Evolutionary conservation across 1,140 invertebrate species (phyloP).

Genomic region (Helicoverpa zea): DNA sequence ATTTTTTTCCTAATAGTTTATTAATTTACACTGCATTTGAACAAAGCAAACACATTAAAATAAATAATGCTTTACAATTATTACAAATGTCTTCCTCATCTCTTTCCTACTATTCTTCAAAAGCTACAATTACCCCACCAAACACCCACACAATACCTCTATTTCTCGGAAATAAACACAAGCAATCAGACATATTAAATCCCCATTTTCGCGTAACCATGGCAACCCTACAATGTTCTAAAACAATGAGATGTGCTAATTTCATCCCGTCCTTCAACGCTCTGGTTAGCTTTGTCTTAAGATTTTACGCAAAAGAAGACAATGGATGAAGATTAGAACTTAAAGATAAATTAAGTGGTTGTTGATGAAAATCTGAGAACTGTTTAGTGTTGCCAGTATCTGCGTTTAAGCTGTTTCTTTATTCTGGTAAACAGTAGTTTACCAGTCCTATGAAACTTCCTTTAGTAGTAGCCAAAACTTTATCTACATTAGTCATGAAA

Average conservation of each 20-base stretch:
- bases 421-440: too few relatives aligned
- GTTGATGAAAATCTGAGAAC: constrained; percentile 7
- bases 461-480: not conserved
- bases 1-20: too few relatives aligned
- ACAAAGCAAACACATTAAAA: too few relatives aligned
- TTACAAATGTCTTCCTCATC: too few relatives aligned
- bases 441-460: not conserved
- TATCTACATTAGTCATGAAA: too few relatives aligned
- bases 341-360: constrained; percentile 17
- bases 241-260: constrained; percentile 44
- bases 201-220: not conserved
- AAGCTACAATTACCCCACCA: too few relatives aligned
- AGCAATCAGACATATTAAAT: not conserved
- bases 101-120: too few relatives aligned
- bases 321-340: constrained; percentile 1
- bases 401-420: not conserved
- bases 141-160: too few relatives aligned
- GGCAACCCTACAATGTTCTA: constrained; percentile 16
- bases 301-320: constrained; percentile 32
- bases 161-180: too few relatives aligned
- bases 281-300: constrained; percentile 37
- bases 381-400: not conserved
- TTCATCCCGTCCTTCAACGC: constrained; percentile 35
- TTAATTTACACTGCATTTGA: too few relatives aligned
- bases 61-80: too few relatives aligned